A percentile compares a stretch with the other conserved stretches of the same genome.
Evolutionary conservation across 2,888 invertebrate genomes (phyloP).

Genomic region (Sepiola atlantica): DNA sequence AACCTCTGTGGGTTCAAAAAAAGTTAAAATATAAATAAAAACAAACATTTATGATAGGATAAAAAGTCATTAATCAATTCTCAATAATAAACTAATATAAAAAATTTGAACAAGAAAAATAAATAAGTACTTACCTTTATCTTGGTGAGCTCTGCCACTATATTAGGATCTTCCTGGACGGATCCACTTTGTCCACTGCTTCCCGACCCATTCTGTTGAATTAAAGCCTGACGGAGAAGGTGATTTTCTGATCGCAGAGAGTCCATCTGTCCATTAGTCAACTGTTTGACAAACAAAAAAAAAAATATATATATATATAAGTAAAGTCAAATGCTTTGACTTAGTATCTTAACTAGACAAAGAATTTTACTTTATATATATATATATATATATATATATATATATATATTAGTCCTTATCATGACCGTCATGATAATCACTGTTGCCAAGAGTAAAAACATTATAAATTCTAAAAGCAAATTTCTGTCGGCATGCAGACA

Average conservation of each 20-base stretch:
- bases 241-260: conserved; percentile 67
- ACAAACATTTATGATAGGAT: background rate
- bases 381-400: too few species aligned
- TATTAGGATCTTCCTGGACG: background rate
- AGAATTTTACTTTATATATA: too few species aligned
- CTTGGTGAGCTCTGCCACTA: background rate
- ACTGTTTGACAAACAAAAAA: conserved; percentile 56
- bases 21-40: background rate
- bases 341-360: too few species aligned
- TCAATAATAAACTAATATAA: background rate
- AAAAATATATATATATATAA: too few species aligned
- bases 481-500: too few species aligned
- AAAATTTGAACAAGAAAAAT: background rate
- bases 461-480: too few species aligned
- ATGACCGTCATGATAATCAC: too few species aligned
- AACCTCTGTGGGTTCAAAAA: background rate
- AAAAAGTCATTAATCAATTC: background rate
- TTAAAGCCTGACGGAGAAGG: conserved; percentile 63
- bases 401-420: too few species aligned
- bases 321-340: too few species aligned
- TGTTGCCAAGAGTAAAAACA: too few species aligned
- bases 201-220: conserved; percentile 56
- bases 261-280: conserved; percentile 67
- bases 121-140: background rate
- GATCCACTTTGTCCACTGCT: background rate